Conservation (phyloP, 2,888 invertebrate species). For the Saturnia pavonia region DNA sequence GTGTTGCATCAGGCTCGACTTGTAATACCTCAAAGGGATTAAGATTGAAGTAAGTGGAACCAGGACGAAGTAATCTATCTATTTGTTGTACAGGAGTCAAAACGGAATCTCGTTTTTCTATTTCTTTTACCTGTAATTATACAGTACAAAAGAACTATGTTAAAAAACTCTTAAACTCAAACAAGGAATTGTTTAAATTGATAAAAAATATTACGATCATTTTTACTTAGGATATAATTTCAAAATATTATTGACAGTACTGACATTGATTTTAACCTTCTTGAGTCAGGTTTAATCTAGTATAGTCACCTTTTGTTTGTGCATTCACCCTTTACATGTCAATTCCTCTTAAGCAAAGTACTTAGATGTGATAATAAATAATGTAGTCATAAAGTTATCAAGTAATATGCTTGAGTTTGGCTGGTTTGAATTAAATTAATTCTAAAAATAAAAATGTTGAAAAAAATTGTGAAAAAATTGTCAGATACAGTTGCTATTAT, state of each 20-base stretch:
- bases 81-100: slow-evolving; percentile 98
- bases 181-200: neutral
- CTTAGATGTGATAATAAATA: neutral
- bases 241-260: neutral
- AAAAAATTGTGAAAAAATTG: neutral
- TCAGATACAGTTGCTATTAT: neutral
- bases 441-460: neutral
- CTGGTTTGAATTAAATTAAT: neutral
- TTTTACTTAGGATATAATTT: neutral
- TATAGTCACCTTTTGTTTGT: neutral
- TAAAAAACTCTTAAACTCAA: too few relatives aligned
- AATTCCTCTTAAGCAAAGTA: neutral
- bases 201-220: neutral
- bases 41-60: slow-evolving; percentile 98
- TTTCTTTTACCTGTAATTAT: slow-evolving; percentile 94
- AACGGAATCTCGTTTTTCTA: slow-evolving; percentile 98
- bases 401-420: neutral
- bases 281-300: neutral
- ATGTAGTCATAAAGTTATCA: neutral
- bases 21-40: slow-evolving; percentile 97
- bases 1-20: slow-evolving; percentile 92
- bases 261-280: neutral
- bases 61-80: slow-evolving; percentile 96
- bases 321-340: neutral
- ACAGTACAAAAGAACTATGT: neutral